Evolutionary conservation across 2,113 vertebrate genomes (phyloP).

Genomic region (Pygathrix nemaeus): DNA sequence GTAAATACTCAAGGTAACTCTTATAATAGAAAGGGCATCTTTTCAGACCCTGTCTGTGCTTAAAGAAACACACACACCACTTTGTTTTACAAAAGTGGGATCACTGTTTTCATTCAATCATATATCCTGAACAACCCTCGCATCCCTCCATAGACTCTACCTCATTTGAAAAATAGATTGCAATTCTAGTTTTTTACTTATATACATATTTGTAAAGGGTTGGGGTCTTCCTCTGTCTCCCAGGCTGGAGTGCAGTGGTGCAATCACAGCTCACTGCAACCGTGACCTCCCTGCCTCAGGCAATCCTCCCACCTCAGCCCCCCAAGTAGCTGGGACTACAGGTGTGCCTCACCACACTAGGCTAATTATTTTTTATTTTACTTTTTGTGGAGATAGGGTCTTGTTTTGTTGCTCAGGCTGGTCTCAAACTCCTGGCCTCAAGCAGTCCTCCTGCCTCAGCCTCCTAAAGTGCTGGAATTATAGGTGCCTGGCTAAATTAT

Average conservation of each 20-base stretch:
- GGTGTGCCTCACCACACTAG: not conserved
- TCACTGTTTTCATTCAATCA: not conserved
- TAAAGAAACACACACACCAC: not conserved
- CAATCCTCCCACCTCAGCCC: not conserved
- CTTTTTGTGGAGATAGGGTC: not conserved
- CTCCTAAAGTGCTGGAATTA: not conserved
- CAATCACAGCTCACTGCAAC: no score
- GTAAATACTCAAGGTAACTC: not conserved
- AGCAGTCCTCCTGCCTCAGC: not conserved
- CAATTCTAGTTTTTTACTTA: not conserved
- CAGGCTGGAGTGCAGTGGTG: not conserved
- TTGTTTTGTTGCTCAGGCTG: not conserved
- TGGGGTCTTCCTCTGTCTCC: not conserved
- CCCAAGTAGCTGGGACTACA: not conserved
- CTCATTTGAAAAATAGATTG: not conserved
- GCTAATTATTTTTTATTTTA: not conserved
- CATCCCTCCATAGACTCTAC: not conserved
- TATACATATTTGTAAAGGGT: not conserved
- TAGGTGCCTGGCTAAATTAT: not conserved
- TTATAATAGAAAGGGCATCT: rapidly evolving
- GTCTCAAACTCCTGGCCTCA: not conserved
- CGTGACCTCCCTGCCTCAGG: not conserved
- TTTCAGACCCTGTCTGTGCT: rapidly evolving
- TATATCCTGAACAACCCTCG: not conserved
- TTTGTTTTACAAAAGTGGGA: not conserved